A percentile compares a stretch with the other conserved stretches of the same genome.
These are phyloP conservation scores for Microtus pennsylvanicus DNA, from an alignment of 2,113 vertebrate genomes.

Conservation along the genomic window DNA sequence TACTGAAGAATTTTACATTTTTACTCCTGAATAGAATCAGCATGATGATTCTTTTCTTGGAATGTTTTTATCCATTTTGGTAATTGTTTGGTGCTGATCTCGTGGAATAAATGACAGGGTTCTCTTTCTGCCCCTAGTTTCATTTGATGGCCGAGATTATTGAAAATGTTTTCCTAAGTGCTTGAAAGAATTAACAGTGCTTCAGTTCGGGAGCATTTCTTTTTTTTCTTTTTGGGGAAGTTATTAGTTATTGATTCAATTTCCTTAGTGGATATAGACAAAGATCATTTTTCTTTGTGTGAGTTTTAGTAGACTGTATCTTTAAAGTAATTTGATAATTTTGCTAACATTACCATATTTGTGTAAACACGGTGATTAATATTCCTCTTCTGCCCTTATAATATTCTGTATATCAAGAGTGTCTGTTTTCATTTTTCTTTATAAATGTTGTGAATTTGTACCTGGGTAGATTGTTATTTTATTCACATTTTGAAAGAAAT, in stretches of 20 bases:
- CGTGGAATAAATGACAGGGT: not conserved
- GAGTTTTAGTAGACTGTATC: not conserved
- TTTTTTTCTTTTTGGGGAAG: not conserved
- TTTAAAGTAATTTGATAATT: conserved; percentile 2
- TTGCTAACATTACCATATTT: conserved; percentile 16
- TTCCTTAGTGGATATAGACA: not conserved
- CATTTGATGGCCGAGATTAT: conserved; percentile 10
- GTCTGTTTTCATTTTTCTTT: not conserved
- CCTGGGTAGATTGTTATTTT: not conserved
- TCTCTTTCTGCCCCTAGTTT: not conserved
- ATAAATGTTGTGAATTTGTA: not conserved
- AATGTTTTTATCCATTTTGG: not conserved
- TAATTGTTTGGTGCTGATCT: not conserved
- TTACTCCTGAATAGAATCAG: not conserved
- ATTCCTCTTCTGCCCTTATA: not conserved
- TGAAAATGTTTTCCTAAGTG: conserved; percentile 33
- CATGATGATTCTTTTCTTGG: not conserved
- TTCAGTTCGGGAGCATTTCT: not conserved
- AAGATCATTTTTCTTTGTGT: not conserved
- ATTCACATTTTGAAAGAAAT: not conserved
- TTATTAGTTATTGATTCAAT: not conserved
- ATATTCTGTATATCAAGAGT: not conserved
- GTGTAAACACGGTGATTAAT: not conserved
- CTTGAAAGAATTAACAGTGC: not conserved
- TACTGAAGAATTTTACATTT: not conserved